Evolutionary conservation across 2,888 invertebrate genomes (phyloP).

Genomic region (Pemphredon lugubris): DNA sequence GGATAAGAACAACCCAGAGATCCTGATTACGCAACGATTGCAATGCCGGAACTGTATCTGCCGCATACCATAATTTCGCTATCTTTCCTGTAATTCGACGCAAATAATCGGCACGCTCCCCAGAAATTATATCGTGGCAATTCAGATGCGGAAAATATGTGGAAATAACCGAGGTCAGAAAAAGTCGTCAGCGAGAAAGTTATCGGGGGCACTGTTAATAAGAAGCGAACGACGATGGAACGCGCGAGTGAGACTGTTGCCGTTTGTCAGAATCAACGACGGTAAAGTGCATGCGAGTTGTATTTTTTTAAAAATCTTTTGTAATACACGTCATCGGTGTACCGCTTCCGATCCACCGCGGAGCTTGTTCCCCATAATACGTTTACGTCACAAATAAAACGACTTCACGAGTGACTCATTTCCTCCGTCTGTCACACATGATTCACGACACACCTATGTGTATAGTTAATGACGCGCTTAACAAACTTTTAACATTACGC

Average conservation of each 20-base stretch:
- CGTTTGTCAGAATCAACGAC: too few relatives aligned
- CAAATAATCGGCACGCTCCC: neutral
- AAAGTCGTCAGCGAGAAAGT: too few relatives aligned
- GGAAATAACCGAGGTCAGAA: too few relatives aligned
- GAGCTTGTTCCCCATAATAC: slow-evolving; percentile 9
- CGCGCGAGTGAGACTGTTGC: too few relatives aligned
- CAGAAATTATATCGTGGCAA: too few relatives aligned
- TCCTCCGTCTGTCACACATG: slow-evolving; percentile 38
- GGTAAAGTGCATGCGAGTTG: too few relatives aligned
- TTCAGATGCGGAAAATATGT: too few relatives aligned
- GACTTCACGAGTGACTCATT: slow-evolving; percentile 46
- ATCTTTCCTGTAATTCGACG: neutral
- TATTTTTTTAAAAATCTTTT: too few relatives aligned
- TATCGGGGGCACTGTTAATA: too few relatives aligned
- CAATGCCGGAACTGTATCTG: neutral
- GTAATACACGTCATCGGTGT: too few relatives aligned
- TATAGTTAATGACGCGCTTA: slow-evolving; percentile 11
- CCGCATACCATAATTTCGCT: neutral
- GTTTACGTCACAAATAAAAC: slow-evolving; percentile 50
- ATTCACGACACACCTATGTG: slow-evolving; percentile 26
- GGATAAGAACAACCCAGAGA: slow-evolving; percentile 13
- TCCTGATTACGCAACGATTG: slow-evolving; percentile 21
- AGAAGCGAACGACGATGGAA: too few relatives aligned
- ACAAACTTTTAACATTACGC: too few relatives aligned
- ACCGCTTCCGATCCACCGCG: neutral